Base-by-base conservation (phyloP, 2,888 invertebrate species). In the Frankliniella intonsa region DNA sequence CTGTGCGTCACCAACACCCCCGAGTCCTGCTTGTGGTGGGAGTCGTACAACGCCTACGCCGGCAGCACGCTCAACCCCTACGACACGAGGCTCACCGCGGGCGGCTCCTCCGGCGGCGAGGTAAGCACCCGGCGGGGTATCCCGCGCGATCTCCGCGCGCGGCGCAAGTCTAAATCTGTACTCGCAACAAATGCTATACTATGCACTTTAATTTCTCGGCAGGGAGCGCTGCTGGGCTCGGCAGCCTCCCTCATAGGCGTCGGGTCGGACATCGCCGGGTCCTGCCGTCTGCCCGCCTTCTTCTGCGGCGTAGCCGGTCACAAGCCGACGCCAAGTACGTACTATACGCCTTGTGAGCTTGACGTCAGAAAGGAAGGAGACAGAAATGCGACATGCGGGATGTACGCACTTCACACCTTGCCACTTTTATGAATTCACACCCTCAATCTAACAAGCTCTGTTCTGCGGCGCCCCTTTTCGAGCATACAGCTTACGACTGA, bases 301-400 rank as follows among this genome's bases (percentile, higher is more conserved):
- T 97, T 95, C 87, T 95, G 94, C 86, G 97, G 97, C 27, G 92
- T 97, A 82, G 97, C 93, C 89, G 97, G 97, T 22, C 96, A 97
- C 87, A 97, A 96, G 86, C 94, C 96, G 0, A 92, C 94, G 80
- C 92, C 93, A 0, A 91, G 91, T 86, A 82, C 84, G 84, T 81
- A 38, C 3, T 3, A 5, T 3, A 38, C 38, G 38, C 2, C 38
- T 38, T 38, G 3, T 38, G 5, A 5, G 38, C 38, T 38, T 38
- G 38, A 38, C 38, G 38, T 38, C 38, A 38, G 38, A 5, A 38
- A 38, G 38, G 38, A 38, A 38, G 38, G 5, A 38, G 3, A 38
- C 38, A 38, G 38, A 38, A 38, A 38, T 38, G 38, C 38, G 3
- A 3, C 38, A 38, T 38, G 38, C 38, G 38, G 38, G 38, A 38